These are phyloP conservation scores for Trichonephila clavipes DNA, from an alignment of 1,140 invertebrate species.

Conservation along the genomic window DNA sequence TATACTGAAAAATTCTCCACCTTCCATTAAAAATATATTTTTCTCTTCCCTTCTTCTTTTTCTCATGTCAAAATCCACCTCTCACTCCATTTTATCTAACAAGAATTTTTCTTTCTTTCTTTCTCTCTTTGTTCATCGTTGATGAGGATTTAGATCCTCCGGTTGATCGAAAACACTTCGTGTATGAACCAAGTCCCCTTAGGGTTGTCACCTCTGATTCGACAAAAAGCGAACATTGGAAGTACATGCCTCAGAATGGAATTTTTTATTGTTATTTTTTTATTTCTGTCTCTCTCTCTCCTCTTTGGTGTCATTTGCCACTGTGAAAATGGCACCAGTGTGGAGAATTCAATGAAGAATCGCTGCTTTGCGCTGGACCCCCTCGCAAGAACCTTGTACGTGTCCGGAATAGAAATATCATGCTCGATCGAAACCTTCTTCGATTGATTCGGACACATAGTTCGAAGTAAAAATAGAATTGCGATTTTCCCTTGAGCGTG, in stretches of 20 bases:
- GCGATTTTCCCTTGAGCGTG: not conserved
- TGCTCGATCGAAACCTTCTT: not conserved
- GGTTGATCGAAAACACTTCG: not conserved
- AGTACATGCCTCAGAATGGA: not conserved
- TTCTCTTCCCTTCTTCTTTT: not conserved
- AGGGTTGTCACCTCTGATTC: not conserved
- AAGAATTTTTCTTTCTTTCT: not conserved
- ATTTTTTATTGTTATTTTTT: not conserved
- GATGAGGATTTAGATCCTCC: constrained; percentile 3
- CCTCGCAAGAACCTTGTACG: not conserved
- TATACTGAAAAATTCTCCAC: not conserved
- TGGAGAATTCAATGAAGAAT: not conserved
- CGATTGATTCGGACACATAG: constrained; percentile 26
- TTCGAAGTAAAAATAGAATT: constrained; percentile 20
- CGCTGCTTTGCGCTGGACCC: not conserved
- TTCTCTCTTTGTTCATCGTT: not conserved
- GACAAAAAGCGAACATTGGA: not conserved
- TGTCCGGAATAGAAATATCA: constrained; percentile 3
- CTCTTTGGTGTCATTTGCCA: not conserved
- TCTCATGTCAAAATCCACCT: not conserved
- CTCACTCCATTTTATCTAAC: not conserved
- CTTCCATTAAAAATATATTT: not conserved
- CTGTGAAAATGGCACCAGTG: not conserved
- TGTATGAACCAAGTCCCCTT: not conserved
- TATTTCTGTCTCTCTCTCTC: not conserved